Conservation (phyloP, 2,888 invertebrate species). For the Macrophya alboannulata region DNA sequence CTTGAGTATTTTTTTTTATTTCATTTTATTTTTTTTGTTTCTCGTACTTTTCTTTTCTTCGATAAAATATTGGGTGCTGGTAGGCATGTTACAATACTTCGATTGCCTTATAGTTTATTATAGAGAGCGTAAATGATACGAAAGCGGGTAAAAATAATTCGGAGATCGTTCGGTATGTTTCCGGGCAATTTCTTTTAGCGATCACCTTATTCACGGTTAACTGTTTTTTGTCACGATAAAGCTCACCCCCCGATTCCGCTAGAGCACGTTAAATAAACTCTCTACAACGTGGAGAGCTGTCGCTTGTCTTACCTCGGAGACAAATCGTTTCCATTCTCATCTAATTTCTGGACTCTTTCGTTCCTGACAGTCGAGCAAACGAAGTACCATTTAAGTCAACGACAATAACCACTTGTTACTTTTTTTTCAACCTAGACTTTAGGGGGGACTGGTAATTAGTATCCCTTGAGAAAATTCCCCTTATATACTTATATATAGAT, state of each 20-base stretch:
- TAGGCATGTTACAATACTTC: neutral
- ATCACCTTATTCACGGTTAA: slow-evolving; percentile 48
- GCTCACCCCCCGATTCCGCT: slow-evolving; percentile 46
- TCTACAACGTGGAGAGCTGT: slow-evolving; percentile 27
- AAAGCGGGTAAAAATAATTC: neutral
- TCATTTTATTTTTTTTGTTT: no score
- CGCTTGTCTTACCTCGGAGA: slow-evolving; percentile 31
- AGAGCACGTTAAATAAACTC: slow-evolving; percentile 44
- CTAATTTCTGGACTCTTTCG: slow-evolving; percentile 42
- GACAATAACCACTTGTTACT: slow-evolving; percentile 53
- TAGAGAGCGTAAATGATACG: slow-evolving; percentile 26
- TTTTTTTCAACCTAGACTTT: slow-evolving; percentile 12
- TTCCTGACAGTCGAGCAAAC: slow-evolving; percentile 41
- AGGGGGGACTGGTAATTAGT: slow-evolving; percentile 16
- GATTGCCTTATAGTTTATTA: neutral
- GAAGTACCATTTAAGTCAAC: slow-evolving; percentile 51
- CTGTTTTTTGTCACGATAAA: slow-evolving; percentile 49
- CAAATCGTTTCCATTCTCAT: slow-evolving; percentile 36
- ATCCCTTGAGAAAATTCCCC: slow-evolving; percentile 2
- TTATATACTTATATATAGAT: neutral
- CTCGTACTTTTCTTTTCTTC: neutral
- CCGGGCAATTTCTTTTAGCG: slow-evolving; percentile 47
- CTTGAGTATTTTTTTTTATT: neutral
- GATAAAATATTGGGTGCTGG: neutral
- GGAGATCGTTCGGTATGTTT: slow-evolving; percentile 48